Conservation (phyloP, 2,797 vertebrate genomes). For the Muscicapa comitata region DNA sequence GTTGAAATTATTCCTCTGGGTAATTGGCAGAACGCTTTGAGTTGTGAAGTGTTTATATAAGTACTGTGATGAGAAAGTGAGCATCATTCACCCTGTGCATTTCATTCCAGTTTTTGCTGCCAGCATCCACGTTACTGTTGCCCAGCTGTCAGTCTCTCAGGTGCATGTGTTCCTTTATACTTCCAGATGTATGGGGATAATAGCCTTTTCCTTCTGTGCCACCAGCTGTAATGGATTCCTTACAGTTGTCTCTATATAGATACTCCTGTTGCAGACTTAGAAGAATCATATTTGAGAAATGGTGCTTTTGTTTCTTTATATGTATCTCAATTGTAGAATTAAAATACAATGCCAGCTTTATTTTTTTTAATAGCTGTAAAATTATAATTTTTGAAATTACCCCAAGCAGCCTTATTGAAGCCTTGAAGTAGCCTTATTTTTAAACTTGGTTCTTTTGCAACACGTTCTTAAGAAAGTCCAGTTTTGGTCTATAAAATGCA, state of each 20-base stretch:
- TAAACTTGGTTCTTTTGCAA: neutral
- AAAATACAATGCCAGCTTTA: neutral
- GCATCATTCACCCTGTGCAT: neutral
- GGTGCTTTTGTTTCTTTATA: neutral
- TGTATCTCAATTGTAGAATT: neutral
- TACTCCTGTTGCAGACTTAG: neutral
- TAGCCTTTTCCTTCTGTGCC: neutral
- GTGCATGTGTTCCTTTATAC: neutral
- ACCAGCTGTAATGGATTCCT: neutral
- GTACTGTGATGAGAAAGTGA: neutral
- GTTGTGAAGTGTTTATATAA: constrained; percentile 11
- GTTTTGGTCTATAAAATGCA: neutral
- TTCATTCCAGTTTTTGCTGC: neutral
- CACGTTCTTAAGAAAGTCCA: neutral
- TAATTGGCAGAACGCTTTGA: constrained; percentile 22
- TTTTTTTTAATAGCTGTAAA: neutral
- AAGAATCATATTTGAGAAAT: neutral
- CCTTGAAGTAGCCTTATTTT: neutral
- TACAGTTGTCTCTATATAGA: neutral
- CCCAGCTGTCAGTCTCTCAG: constrained; percentile 15
- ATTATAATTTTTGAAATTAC: neutral
- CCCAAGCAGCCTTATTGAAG: neutral
- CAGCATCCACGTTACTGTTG: neutral
- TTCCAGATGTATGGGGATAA: neutral
- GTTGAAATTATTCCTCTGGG: neutral